Conservation (phyloP, 92 coral and sea anemone species). For the Epizoanthus scotinus region DNA sequence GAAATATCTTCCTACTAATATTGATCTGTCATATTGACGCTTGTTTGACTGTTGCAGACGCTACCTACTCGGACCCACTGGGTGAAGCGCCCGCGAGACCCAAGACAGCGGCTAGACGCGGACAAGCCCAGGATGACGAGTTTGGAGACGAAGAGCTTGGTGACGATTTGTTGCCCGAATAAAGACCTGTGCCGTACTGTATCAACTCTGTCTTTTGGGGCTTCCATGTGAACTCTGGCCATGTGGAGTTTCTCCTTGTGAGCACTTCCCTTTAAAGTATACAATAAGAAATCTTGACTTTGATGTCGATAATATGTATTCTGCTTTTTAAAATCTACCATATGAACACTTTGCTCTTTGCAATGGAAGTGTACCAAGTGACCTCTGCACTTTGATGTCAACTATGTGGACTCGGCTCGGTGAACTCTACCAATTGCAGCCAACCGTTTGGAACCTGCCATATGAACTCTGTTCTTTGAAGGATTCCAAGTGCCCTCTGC, state of each 20-base stretch:
- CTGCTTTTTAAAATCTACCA: too few relatives aligned
- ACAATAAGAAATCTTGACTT: too few relatives aligned
- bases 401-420: background rate
- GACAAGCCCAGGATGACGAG: constrained; percentile 84
- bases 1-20: constrained; percentile 25
- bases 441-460: too few relatives aligned
- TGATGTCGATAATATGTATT: too few relatives aligned
- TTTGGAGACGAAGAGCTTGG: constrained; percentile 99
- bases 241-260: too few relatives aligned
- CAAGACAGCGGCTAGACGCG: constrained; percentile 95
- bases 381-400: too few relatives aligned
- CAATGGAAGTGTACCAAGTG: too few relatives aligned
- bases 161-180: constrained; percentile 95
- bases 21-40: background rate
- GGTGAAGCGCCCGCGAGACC: constrained; percentile 99
- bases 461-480: background rate
- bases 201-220: background rate
- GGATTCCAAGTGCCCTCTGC: too few relatives aligned
- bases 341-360: background rate
- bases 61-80: constrained; percentile 97
- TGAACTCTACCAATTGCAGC: background rate
- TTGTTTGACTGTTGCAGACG: constrained; percentile 56
- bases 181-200: too few relatives aligned
- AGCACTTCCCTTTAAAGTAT: too few relatives aligned
- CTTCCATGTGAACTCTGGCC: background rate